Evolutionary conservation across 2,797 vertebrate species (phyloP).

Genomic region (Poeciliopsis infans): DNA sequence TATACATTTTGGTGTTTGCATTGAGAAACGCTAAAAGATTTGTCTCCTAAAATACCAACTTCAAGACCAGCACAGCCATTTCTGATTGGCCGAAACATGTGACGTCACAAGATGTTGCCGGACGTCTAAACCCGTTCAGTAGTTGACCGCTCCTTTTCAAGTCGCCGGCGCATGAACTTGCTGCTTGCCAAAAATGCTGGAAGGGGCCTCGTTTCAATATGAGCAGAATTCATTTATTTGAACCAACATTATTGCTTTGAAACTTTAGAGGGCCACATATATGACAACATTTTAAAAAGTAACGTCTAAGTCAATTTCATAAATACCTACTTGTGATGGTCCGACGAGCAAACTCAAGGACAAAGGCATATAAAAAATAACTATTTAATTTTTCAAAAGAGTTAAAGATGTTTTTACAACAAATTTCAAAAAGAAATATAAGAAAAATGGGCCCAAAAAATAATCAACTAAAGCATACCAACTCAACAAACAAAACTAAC

Average conservation of each 20-base stretch:
- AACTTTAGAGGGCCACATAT: not conserved
- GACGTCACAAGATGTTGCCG: slow-evolving; percentile 67
- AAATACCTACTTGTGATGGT: not conserved
- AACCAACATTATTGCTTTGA: not conserved
- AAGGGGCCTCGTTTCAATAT: not conserved
- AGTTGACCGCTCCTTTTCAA: not conserved
- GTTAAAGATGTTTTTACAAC: no score
- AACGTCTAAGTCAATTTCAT: not conserved
- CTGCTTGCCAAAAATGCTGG: not conserved
- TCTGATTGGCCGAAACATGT: slow-evolving; percentile 48
- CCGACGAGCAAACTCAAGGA: no score
- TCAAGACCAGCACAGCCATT: not conserved
- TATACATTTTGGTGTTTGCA: no score
- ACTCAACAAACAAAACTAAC: no score
- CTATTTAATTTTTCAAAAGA: no score
- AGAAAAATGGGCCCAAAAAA: no score
- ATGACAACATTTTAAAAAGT: not conserved
- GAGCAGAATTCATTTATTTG: not conserved
- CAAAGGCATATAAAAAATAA: no score
- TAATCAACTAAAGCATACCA: no score
- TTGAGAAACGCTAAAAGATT: not conserved
- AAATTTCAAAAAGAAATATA: no score
- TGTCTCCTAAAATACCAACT: not conserved
- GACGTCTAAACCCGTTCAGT: slow-evolving; percentile 8
- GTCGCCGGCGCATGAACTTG: not conserved